These are phyloP conservation scores for Chondrilla cf. caribensis DNA, from an alignment of 37 sponge, comb jelly and placozoan species.

Conservation along the genomic window DNA sequence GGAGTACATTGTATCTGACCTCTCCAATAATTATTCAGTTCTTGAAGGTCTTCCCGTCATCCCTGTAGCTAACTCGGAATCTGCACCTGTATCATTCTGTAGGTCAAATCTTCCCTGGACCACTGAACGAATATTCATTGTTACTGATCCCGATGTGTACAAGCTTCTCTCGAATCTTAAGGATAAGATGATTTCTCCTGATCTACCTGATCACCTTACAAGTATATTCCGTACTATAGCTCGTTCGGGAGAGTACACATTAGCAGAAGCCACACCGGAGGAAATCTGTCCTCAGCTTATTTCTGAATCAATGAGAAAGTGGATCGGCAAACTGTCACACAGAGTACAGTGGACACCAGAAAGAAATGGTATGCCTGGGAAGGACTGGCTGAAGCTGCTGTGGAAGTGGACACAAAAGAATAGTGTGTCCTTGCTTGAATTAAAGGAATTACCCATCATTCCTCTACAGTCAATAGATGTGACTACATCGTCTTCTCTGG, in stretches of 20 bases:
- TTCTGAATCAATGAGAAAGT: slow-evolving; percentile 18
- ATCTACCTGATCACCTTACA: neutral
- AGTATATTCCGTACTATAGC: neutral
- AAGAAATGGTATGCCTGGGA: slow-evolving; percentile 10
- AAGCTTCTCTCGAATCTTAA: neutral
- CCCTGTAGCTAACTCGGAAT: slow-evolving; percentile 1
- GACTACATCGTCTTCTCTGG: neutral
- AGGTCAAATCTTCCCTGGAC: too few relatives aligned
- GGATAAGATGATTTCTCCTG: neutral
- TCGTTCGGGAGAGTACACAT: neutral
- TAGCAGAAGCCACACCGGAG: slow-evolving; percentile 7
- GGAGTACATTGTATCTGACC: slow-evolving; percentile 29
- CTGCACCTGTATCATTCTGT: neutral
- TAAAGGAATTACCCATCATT: slow-evolving; percentile 25
- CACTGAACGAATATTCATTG: neutral
- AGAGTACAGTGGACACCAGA: slow-evolving; percentile 37
- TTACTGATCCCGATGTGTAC: neutral
- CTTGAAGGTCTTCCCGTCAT: slow-evolving; percentile 26
- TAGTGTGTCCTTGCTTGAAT: neutral
- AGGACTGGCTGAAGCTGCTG: slow-evolving; percentile 33
- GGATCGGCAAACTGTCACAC: slow-evolving; percentile 1
- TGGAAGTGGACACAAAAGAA: slow-evolving; percentile 40
- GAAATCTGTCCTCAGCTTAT: slow-evolving; percentile 19
- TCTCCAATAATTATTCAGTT: neutral
- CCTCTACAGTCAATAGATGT: slow-evolving; percentile 10